Percentiles rank a stretch among this genome's conserved stretches.
phyloP scores from a whole-genome alignment of 2,888 invertebrate species.

The Lordiphosa andalusiaca region DNA sequence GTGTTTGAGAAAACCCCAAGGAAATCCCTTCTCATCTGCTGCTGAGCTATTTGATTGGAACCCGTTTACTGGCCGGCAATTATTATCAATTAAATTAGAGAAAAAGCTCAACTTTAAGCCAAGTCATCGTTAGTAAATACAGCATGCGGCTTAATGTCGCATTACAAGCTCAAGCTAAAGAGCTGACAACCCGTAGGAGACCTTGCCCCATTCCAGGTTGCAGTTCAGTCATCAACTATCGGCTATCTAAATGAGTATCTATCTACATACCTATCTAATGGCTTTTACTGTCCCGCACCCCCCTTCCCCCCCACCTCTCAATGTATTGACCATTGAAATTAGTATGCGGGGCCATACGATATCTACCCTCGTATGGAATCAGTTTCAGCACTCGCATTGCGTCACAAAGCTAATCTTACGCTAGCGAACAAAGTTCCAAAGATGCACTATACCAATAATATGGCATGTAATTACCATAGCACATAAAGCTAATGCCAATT shows the following conservation, averaged over 20 bases:
- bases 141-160: constrained; percentile 44
- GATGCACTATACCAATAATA: constrained; percentile 33
- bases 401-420: constrained; percentile 23
- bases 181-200: constrained; percentile 1
- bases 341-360: constrained; percentile 29
- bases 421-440: constrained; percentile 16
- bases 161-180: constrained; percentile 9
- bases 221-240: constrained; percentile 3
- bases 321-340: constrained; percentile 45
- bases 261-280: constrained; percentile 17
- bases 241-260: not conserved
- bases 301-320: too few species aligned
- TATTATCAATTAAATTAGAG: constrained; percentile 60
- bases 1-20: too few species aligned
- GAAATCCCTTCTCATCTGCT: too few species aligned
- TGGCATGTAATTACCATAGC: constrained; percentile 34
- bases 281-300: constrained; percentile 16
- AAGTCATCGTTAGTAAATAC: constrained; percentile 59
- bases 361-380: constrained; percentile 2
- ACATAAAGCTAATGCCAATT: constrained; percentile 9
- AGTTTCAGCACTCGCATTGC: constrained; percentile 16
- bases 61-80: constrained; percentile 59
- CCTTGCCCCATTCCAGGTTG: constrained; percentile 10
- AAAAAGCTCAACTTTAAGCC: constrained; percentile 30
- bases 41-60: constrained; percentile 45